Conservation (phyloP, 1,140 invertebrate species). For the Drosophila melanica region DNA sequence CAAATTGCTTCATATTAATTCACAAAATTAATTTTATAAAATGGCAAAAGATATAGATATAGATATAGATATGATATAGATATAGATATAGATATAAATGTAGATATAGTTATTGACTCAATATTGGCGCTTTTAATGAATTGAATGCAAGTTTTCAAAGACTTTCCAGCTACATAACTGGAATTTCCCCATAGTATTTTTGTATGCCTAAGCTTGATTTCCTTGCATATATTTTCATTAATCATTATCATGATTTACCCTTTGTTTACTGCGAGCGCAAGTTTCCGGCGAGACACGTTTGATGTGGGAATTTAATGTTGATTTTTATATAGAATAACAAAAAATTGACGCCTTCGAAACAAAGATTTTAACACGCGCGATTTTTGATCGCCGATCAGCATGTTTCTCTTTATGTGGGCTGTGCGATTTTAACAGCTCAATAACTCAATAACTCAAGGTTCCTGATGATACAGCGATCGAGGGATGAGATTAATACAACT, state of each 20-base stretch:
- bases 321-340: conserved; percentile 11
- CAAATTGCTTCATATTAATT: conserved; percentile 17
- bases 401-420: conserved; percentile 39
- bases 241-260: neutral
- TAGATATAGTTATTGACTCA: neutral
- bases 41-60: neutral
- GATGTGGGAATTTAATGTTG: conserved; percentile 38
- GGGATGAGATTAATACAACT: conserved; percentile 53
- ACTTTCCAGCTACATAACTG: neutral
- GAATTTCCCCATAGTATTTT: neutral
- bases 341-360: conserved; percentile 21
- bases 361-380: conserved; percentile 38
- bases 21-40: neutral
- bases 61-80: neutral
- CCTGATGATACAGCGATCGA: conserved; percentile 52
- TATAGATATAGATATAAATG: no score
- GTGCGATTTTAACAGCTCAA: conserved; percentile 43
- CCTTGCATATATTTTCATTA: conserved; percentile 26
- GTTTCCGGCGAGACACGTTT: conserved; percentile 13
- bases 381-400: conserved; percentile 1
- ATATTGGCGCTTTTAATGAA: neutral
- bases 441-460: conserved; percentile 72
- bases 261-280: neutral
- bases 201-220: neutral
- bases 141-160: neutral